Percentiles rank a stretch among this genome's conserved stretches.
Evolutionary conservation across 23 tunicate species (phyloP).

Genomic region (Halocynthia aurantium): DNA sequence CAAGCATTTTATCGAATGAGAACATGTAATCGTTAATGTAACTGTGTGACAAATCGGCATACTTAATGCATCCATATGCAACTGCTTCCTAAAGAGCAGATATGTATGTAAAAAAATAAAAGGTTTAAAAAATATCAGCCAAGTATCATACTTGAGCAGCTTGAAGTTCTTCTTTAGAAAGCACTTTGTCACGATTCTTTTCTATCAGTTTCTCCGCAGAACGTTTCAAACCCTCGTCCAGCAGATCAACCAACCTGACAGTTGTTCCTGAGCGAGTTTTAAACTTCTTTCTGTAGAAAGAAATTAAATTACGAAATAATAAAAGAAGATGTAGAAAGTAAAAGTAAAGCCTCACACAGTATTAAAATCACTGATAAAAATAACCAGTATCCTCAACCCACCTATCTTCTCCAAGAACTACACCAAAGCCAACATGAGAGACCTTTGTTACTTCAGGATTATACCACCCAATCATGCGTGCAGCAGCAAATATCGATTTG

Average conservation of each 20-base stretch:
- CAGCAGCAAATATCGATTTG: conserved; percentile 44
- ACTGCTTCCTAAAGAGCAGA: conserved; percentile 33
- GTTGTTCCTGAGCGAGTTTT: conserved; percentile 96
- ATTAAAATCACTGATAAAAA: no score
- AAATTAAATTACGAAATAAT: background rate
- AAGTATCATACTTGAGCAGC: conserved; percentile 50
- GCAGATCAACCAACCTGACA: conserved; percentile 67
- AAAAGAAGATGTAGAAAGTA: no score
- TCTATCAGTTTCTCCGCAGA: conserved; percentile 61
- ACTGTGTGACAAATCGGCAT: conserved; percentile 85
- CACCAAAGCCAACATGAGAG: conserved; percentile 84
- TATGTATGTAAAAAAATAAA: background rate
- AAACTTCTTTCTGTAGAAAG: conserved; percentile 52
- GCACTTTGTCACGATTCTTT: conserved; percentile 68
- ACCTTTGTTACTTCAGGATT: conserved; percentile 55
- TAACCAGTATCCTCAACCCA: background rate
- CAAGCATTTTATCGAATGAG: conserved; percentile 91
- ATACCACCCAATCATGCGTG: conserved; percentile 71
- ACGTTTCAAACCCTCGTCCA: conserved; percentile 90
- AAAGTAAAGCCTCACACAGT: no score
- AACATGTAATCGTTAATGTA: conserved; percentile 86
- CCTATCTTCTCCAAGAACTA: conserved; percentile 93
- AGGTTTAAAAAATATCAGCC: background rate
- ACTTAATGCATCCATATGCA: conserved; percentile 93
- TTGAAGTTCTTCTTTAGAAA: conserved; percentile 56